phyloP scores from a whole-genome alignment of 2,888 invertebrate species.

The Allolobophora icterica region DNA sequence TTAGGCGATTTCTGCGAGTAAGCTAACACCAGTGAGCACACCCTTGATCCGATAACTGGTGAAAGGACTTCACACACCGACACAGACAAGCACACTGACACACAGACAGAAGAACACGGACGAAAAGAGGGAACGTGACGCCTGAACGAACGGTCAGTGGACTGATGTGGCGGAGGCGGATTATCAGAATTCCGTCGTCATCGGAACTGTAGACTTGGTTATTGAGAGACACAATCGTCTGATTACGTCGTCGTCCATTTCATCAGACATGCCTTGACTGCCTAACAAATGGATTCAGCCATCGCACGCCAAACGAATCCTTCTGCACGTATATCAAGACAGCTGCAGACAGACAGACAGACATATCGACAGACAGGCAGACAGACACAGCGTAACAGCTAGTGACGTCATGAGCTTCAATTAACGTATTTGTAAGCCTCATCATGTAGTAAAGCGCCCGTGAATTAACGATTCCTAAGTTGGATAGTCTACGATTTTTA shows the following conservation, averaged over 20 bases:
- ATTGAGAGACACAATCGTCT: background rate
- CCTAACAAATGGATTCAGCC: background rate
- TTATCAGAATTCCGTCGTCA: background rate
- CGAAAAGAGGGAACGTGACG: background rate
- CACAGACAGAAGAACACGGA: background rate
- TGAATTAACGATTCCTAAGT: too few species aligned
- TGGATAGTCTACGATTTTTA: too few species aligned
- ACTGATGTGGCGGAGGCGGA: background rate
- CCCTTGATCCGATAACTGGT: background rate
- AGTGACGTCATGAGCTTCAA: background rate
- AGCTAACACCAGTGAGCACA: background rate
- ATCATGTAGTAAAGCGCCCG: too few species aligned
- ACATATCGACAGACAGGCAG: background rate
- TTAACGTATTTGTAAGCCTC: too few species aligned
- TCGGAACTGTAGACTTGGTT: background rate
- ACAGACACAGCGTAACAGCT: too few species aligned
- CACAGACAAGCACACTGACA: conserved; percentile 13
- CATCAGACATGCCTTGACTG: conserved; percentile 10
- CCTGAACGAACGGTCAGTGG: background rate
- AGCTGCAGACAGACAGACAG: background rate
- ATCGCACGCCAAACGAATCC: background rate
- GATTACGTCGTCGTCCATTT: background rate
- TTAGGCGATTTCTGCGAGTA: background rate
- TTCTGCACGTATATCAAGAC: background rate
- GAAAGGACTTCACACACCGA: background rate